Evolutionary conservation across 2,888 invertebrate species (phyloP).

Genomic region (Hirtodrosophila trivittata): DNA sequence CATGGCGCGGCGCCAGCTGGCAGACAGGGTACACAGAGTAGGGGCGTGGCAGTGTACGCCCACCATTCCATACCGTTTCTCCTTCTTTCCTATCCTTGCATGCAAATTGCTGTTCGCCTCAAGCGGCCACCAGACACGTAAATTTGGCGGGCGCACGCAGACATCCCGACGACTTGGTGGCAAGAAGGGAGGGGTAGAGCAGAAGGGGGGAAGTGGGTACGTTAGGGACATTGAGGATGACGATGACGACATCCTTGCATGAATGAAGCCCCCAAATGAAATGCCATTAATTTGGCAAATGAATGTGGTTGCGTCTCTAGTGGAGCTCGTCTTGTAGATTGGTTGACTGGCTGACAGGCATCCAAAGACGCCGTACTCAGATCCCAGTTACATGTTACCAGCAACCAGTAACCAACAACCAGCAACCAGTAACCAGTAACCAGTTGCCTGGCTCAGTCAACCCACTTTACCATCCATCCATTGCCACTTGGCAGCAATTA

Average conservation of each 20-base stretch:
- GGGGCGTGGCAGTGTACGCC: constrained; percentile 43
- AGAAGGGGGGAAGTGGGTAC: background rate
- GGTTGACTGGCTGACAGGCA: constrained; percentile 22
- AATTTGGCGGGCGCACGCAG: constrained; percentile 68
- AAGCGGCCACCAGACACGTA: constrained; percentile 75
- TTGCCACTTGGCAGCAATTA: constrained; percentile 73
- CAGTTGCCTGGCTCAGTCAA: constrained; percentile 19
- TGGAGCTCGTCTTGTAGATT: constrained; percentile 23
- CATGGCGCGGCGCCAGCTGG: constrained; percentile 68
- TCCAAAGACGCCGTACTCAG: background rate
- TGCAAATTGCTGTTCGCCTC: constrained; percentile 62
- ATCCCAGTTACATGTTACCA: constrained; percentile 9
- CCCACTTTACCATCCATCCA: constrained; percentile 44
- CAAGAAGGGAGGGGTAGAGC: constrained; percentile 1
- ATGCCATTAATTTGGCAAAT: constrained; percentile 80
- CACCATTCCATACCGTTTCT: constrained; percentile 17
- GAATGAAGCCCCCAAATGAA: constrained; percentile 78
- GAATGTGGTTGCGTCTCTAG: constrained; percentile 72
- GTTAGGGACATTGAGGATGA: constrained; percentile 30
- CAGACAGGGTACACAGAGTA: constrained; percentile 31
- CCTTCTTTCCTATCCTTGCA: constrained; percentile 25
- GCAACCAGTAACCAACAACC: constrained; percentile 1
- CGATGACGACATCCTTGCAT: constrained; percentile 73
- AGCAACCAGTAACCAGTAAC: constrained; percentile 8
- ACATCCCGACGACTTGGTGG: constrained; percentile 46